Evolutionary conservation across 2,113 vertebrate species (phyloP).

Genomic region (Zapus hudsonius): DNA sequence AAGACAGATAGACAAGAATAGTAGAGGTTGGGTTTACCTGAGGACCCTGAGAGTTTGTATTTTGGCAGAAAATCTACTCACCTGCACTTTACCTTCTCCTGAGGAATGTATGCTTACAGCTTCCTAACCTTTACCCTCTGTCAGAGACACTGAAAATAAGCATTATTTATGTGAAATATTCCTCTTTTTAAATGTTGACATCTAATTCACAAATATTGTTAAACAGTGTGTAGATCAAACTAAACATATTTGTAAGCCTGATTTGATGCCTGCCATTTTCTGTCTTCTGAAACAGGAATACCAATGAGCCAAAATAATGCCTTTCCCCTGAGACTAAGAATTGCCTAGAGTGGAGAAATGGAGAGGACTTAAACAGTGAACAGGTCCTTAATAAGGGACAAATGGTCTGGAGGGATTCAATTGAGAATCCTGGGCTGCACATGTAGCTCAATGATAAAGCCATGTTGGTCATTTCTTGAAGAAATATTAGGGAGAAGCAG

Average conservation of each 20-base stretch:
- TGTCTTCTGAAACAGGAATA: background rate
- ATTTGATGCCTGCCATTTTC: background rate
- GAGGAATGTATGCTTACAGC: background rate
- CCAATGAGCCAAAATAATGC: background rate
- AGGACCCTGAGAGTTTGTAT: background rate
- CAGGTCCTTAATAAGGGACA: conserved; percentile 3
- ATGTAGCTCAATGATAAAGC: background rate
- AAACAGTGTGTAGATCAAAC: conserved; percentile 8
- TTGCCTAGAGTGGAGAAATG: background rate
- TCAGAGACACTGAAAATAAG: conserved; percentile 7
- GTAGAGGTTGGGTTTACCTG: background rate
- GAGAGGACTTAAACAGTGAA: background rate
- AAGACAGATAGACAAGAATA: background rate
- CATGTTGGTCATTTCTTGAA: background rate
- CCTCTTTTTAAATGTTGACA: conserved; percentile 14
- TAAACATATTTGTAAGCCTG: background rate
- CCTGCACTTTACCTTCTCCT: background rate
- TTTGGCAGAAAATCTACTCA: background rate
- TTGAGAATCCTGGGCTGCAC: background rate
- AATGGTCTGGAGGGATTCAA: background rate
- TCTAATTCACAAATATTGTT: conserved; percentile 34
- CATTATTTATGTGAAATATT: background rate
- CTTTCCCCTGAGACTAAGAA: background rate
- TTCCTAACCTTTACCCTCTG: conserved; percentile 18
- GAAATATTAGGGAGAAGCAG: background rate